A percentile compares a stretch with the other conserved stretches of the same genome.
Conservation (phyloP, 92 coral and sea anemone genomes). For the Bergia puertoricense region DNA sequence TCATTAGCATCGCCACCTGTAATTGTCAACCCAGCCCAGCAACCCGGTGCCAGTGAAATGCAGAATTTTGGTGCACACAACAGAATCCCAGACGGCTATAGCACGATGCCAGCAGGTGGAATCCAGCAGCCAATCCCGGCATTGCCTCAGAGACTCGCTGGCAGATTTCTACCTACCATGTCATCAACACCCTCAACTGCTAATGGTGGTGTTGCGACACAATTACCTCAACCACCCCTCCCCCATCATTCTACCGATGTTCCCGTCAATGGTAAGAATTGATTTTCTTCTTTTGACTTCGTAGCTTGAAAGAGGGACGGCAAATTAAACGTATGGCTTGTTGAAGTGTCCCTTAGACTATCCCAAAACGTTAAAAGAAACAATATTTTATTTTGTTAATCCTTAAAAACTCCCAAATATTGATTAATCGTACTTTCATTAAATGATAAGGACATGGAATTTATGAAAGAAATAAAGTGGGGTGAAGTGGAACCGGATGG, state of each 20-base stretch:
- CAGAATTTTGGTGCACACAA: slow-evolving; percentile 29
- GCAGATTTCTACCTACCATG: slow-evolving; percentile 74
- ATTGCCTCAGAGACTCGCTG: slow-evolving; percentile 50
- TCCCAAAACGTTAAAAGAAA: no score
- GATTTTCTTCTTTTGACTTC: neutral
- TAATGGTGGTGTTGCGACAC: slow-evolving; percentile 24
- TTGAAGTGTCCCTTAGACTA: no score
- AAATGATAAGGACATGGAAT: neutral
- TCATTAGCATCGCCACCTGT: slow-evolving; percentile 39
- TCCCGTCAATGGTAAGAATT: slow-evolving; percentile 16
- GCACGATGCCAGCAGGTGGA: slow-evolving; percentile 16
- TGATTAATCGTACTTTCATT: no score
- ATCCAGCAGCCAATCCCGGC: slow-evolving; percentile 32
- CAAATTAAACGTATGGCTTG: no score
- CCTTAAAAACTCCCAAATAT: no score
- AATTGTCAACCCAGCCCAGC: slow-evolving; percentile 24
- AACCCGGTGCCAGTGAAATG: slow-evolving; percentile 17
- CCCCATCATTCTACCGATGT: neutral
- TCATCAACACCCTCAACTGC: slow-evolving; percentile 75
- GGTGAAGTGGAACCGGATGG: neutral
- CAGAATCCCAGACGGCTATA: slow-evolving; percentile 17
- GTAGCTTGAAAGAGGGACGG: neutral
- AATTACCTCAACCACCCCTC: slow-evolving; percentile 38
- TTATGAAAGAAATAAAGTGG: neutral
- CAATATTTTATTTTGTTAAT: no score